These are phyloP conservation scores for Rousettus leschenaultii DNA, from an alignment of 2,113 vertebrate genomes.

Conservation along the genomic window DNA sequence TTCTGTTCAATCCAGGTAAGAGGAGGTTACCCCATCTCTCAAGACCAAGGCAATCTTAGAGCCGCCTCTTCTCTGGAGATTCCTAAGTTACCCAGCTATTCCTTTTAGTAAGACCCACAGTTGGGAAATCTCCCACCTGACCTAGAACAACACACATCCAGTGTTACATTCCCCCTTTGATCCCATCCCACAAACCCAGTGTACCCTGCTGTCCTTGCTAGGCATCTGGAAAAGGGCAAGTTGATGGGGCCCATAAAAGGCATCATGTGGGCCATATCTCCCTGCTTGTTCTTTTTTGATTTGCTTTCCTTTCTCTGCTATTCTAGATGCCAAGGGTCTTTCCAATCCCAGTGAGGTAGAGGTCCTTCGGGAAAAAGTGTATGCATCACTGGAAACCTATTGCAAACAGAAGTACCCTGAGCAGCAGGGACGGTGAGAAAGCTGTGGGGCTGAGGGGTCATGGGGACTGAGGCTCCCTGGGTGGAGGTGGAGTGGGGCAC, in stretches of 20 bases:
- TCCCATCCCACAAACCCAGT: not conserved
- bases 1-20: slow-evolving; percentile 92
- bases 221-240: not conserved
- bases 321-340: slow-evolving; percentile 84
- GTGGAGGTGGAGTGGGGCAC: not conserved
- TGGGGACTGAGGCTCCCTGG: not conserved
- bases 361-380: slow-evolving; percentile 91
- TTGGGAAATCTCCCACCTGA: not conserved
- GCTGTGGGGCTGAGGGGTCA: not conserved
- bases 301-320: not conserved
- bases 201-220: not conserved
- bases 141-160: not conserved
- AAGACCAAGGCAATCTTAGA: slow-evolving; percentile 46
- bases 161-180: not conserved
- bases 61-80: slow-evolving; percentile 45
- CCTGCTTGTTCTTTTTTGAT: not conserved
- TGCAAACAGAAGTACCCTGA: slow-evolving; percentile 94
- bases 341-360: slow-evolving; percentile 93
- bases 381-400: slow-evolving; percentile 92
- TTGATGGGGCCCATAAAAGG: not conserved
- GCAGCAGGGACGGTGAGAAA: slow-evolving; percentile 70
- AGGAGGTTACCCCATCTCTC: not conserved
- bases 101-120: slow-evolving; percentile 21
- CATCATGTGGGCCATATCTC: not conserved
- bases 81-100: slow-evolving; percentile 35